Evolutionary conservation across 2,113 vertebrate genomes (phyloP), one percentile per base, ranked within the genome.

Genomic region (Menura novaehollandiae): DNA sequence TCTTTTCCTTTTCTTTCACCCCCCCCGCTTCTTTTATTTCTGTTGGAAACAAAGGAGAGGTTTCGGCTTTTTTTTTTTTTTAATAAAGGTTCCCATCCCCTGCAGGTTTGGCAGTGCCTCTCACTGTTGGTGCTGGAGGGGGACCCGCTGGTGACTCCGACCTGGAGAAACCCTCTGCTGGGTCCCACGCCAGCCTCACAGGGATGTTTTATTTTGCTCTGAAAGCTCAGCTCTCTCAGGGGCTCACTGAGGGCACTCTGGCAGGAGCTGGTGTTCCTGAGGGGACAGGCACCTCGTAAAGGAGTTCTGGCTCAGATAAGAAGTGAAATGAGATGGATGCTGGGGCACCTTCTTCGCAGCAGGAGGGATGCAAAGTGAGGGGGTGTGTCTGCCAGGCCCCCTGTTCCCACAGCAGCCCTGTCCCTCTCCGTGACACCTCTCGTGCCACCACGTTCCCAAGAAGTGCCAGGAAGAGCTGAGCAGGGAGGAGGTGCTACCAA

Each of bases 401-500:
- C 39, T 2, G 11, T 44, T 44, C 66, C 81, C 26, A 15, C 1
- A 1, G 55, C 64, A 81, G 33, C 80, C 32, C 33, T 1, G 27
- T 66, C 64, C 46, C 33, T 63, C 0, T 0, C 1, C 6, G 63
- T 69, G 87, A 55, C 58, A 89, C n/a, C 67, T 90, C 63, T 1
- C 2, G 56, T 81, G 83, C 78, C 85, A 88, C 66, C 74, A 6
- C 0, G 0, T 43, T 91, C 47, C 73, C 0, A 0, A 69, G 35
- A 71, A 91, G 72, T 64, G 18, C 76, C 78, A 85, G 66, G 62
- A 62, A 56, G 78, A 53, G 41, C 58, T 0, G 2, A 67, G 85
- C 10, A 2, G 71, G 58, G 78, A 96, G 96, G 94, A 96, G 89
- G 80, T 95, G 89, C 78, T 79, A 74, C 91, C 95, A 95, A 58